Evolutionary conservation across 1,140 invertebrate genomes (phyloP).

Genomic region (Laupala kohalensis): DNA sequence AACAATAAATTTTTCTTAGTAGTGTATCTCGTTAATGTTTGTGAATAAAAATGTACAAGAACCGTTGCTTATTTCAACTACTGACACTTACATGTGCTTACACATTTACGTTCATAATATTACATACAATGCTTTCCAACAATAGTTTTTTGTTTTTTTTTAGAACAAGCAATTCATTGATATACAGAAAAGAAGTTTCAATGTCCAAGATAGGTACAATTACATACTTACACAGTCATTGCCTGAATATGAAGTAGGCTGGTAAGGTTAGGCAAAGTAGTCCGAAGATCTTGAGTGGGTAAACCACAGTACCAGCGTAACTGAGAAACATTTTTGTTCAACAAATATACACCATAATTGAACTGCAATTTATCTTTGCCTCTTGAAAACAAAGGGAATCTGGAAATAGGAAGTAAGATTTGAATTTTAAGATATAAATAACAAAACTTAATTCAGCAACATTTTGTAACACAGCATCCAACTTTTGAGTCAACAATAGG

Average conservation of each 20-base stretch:
- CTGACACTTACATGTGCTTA: too few species aligned
- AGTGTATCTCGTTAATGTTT: too few species aligned
- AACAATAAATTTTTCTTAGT: too few species aligned
- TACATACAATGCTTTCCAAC: background rate
- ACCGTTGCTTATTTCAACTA: too few species aligned
- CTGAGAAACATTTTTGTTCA: slow-evolving; percentile 83
- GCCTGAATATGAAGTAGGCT: slow-evolving; percentile 39
- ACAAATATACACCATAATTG: slow-evolving; percentile 68
- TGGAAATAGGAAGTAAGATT: slow-evolving; percentile 25
- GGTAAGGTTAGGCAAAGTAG: slow-evolving; percentile 59
- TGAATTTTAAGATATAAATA: too few species aligned
- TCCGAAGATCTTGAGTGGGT: slow-evolving; percentile 50
- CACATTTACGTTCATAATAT: background rate
- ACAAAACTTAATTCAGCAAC: too few species aligned
- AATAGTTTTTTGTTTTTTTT: too few species aligned
- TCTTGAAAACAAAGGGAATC: slow-evolving; percentile 65
- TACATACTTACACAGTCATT: slow-evolving; percentile 2
- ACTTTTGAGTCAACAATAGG: too few species aligned
- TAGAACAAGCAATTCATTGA: slow-evolving; percentile 1
- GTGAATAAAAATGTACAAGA: too few species aligned
- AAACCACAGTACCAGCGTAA: slow-evolving; percentile 58
- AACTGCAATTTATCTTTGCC: slow-evolving; percentile 60
- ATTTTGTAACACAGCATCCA: too few species aligned
- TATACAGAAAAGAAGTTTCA: background rate
- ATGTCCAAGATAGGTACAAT: background rate